Evolutionary conservation across 2,113 vertebrate genomes (phyloP).

Genomic region (Anoura caudifer): DNA sequence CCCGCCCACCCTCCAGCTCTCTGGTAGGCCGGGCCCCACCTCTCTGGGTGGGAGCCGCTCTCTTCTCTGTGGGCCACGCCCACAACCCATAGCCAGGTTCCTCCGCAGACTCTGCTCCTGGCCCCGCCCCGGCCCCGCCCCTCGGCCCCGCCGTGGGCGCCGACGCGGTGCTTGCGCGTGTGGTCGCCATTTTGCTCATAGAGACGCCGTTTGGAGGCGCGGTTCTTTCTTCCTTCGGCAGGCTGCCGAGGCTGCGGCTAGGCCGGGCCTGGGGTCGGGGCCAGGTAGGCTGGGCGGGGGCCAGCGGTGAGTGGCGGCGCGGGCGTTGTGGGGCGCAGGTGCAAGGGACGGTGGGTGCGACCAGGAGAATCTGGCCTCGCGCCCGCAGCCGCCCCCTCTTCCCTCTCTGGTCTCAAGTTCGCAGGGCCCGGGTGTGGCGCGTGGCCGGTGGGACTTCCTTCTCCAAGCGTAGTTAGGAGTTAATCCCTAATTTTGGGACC

Average conservation of each 20-base stretch:
- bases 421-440: background rate
- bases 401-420: background rate
- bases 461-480: background rate
- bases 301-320: slow-evolving; percentile 42
- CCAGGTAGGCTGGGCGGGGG: slow-evolving; percentile 70
- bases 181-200: slow-evolving; percentile 79
- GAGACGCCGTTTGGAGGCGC: background rate
- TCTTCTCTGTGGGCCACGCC: background rate
- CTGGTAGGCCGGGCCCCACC: fast-evolving
- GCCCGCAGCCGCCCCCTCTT: background rate
- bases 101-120: background rate
- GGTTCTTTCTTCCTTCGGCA: background rate
- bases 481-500: background rate
- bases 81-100: background rate
- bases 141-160: background rate
- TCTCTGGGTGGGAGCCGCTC: fast-evolving
- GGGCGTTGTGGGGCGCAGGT: slow-evolving; percentile 41
- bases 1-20: background rate
- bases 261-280: slow-evolving; percentile 61
- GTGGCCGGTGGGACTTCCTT: too few species aligned
- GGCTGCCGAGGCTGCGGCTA: slow-evolving; percentile 62
- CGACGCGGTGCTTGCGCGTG: background rate
- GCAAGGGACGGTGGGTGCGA: background rate
- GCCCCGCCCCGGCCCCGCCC: background rate
- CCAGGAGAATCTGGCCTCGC: slow-evolving; percentile 33